Evolutionary conservation across 2,888 invertebrate genomes (phyloP).

Genomic region (Pheosia tremula): DNA sequence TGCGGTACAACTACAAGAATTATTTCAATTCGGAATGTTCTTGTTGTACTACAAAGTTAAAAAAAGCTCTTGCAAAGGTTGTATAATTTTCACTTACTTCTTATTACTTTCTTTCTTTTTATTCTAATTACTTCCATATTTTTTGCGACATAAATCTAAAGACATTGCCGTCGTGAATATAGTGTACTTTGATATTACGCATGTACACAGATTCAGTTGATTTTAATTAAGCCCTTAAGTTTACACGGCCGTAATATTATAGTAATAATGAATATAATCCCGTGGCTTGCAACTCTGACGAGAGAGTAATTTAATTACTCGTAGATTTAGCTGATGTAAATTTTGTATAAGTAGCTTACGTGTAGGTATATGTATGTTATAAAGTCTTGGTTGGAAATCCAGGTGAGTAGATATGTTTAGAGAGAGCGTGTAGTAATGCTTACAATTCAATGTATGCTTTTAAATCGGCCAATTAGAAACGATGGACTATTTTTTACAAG

Average conservation of each 20-base stretch:
- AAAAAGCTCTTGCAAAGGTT: too few species aligned
- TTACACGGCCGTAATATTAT: conserved; percentile 43
- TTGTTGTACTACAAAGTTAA: too few species aligned
- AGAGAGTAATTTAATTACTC: conserved; percentile 35
- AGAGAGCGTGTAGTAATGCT: too few species aligned
- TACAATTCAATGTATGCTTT: too few species aligned
- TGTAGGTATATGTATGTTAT: conserved; percentile 13
- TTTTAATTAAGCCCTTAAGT: conserved; percentile 54
- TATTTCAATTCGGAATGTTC: too few species aligned
- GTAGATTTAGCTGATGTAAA: conserved; percentile 28
- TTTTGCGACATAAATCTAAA: too few species aligned
- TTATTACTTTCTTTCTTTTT: too few species aligned
- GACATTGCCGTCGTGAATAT: conserved; percentile 22
- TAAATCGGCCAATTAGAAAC: too few species aligned
- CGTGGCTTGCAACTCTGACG: conserved; percentile 24
- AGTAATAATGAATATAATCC: conserved; percentile 45
- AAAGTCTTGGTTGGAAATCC: neutral
- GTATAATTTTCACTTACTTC: too few species aligned
- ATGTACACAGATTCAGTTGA: conserved; percentile 39
- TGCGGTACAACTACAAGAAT: too few species aligned
- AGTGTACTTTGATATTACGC: conserved; percentile 23
- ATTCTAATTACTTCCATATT: too few species aligned
- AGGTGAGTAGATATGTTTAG: neutral
- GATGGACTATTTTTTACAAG: too few species aligned
- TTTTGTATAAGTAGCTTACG: conserved; percentile 19